Conservation (phyloP, 2,113 vertebrate genomes). For the Choloepus hoffmanni region DNA sequence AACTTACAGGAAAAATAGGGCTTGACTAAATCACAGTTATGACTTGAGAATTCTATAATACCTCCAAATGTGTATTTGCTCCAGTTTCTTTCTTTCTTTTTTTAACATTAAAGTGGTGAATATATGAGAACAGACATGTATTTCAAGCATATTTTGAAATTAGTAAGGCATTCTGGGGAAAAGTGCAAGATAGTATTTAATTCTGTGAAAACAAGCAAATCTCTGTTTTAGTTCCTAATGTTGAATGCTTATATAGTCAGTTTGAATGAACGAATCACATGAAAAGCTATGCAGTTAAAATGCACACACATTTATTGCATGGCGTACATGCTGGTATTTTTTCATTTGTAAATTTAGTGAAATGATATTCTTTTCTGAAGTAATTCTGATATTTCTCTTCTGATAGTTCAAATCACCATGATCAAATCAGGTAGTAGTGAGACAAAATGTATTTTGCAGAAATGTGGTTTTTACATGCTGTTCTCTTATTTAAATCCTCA, state of each 20-base stretch:
- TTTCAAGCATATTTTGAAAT: neutral
- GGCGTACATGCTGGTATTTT: neutral
- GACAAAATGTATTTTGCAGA: neutral
- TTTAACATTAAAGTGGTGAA: neutral
- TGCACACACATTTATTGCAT: neutral
- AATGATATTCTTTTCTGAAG: neutral
- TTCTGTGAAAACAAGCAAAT: slow-evolving; percentile 19
- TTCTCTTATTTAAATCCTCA: slow-evolving; percentile 18
- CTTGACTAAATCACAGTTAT: slow-evolving; percentile 29
- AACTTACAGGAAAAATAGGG: slow-evolving; percentile 4
- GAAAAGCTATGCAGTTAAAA: neutral
- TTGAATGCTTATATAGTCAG: neutral
- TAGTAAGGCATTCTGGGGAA: neutral
- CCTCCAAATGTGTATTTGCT: slow-evolving; percentile 8
- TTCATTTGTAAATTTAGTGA: neutral
- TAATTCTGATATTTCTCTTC: slow-evolving; percentile 18
- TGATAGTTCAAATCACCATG: neutral
- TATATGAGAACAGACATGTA: slow-evolving; percentile 24
- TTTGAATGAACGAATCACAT: slow-evolving; percentile 5
- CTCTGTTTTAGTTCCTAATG: neutral
- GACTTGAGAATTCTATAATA: neutral
- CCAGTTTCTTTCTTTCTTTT: neutral
- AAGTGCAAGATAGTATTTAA: neutral
- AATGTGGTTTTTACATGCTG: neutral
- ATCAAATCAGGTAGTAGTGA: neutral